Percentiles rank a stretch among this genome's conserved stretches.
phyloP scores from a whole-genome alignment of 2,888 invertebrate genomes.

The Cenopis cana region DNA sequence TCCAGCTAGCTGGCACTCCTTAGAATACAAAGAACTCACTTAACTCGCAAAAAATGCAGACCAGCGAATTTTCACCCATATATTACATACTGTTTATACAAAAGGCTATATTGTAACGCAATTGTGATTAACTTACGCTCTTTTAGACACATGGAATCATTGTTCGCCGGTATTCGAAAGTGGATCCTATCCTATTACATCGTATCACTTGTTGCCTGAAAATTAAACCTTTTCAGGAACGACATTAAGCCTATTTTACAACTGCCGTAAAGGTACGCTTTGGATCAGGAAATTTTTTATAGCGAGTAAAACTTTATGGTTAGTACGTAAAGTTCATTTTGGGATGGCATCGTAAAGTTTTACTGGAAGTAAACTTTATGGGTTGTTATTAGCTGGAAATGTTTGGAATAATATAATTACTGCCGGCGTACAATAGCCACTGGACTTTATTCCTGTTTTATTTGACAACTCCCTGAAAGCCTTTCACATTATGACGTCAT shows the following conservation, averaged over 20 bases:
- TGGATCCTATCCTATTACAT: not conserved
- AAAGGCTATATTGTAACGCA: not conserved
- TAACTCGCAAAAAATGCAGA: slow-evolving; percentile 17
- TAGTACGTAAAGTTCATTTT: slow-evolving; percentile 35
- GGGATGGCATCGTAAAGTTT: slow-evolving; percentile 30
- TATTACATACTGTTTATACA: not conserved
- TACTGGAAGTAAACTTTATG: slow-evolving; percentile 33
- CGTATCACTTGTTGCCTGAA: not conserved
- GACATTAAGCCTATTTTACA: not conserved
- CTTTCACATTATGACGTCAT: not conserved
- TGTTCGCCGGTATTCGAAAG: not conserved
- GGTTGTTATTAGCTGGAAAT: slow-evolving; percentile 32
- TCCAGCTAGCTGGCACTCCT: not conserved
- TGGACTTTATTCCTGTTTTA: slow-evolving; percentile 22
- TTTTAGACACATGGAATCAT: not conserved
- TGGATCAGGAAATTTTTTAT: slow-evolving; percentile 2
- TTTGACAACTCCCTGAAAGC: not conserved
- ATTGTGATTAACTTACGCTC: not conserved
- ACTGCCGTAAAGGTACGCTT: not conserved
- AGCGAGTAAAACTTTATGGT: slow-evolving; percentile 34
- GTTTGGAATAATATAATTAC: slow-evolving; percentile 25
- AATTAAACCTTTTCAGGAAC: not conserved
- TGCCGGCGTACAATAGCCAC: slow-evolving; percentile 29
- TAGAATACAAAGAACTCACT: not conserved
- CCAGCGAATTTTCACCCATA: slow-evolving; percentile 10